Base-by-base conservation (phyloP, 1,140 invertebrate species). In the Drosophila tsacasi region DNA sequence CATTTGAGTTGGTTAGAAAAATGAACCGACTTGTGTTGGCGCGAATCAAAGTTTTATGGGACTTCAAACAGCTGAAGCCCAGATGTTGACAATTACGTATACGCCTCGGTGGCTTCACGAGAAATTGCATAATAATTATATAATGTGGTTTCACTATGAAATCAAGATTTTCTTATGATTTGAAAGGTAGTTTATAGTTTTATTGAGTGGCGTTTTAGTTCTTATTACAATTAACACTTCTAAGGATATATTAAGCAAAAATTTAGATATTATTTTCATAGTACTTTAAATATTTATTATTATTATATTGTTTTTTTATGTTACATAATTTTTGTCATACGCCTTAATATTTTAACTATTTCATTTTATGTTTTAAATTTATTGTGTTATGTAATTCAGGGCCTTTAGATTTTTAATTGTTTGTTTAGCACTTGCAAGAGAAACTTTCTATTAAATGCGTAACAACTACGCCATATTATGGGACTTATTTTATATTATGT, bases 1-100 rank as follows among this genome's bases (percentile, higher is more conserved):
- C 27, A 46, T 40, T 71, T 60, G 35, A 62, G 46, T 74, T 46
- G 39, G 46, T 23, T 73, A 21, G 13, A 76, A 10, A 59, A 46
- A 42, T 30, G 47, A 44, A 59, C 37, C 30, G 23, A 58, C 42
- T 75, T 65, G 30, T n/a, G 68, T 59, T 72, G 57, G 4, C 3
- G 23, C 30, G n/a, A 46, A 63, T 46, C 39, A 69, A 72, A 72
- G 50, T 57, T 69, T 40, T 27, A 19, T 69, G 17, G 17, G 12
- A n/a, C 15, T 60, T 39, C 5, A 17, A 30, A 23, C 49, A 27
- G 30, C 47, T 27, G 47, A n/a, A 23, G 30, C 30, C 37, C 17
- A 54, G 23, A 68, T 55, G 46, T 35, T 40, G 17, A 32, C 25
- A 37, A 54, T 46, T 68, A 55, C 40, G 30, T 55, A 68, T 55